These are phyloP conservation scores for Stegophylla sp. DNA, from an alignment of 2,888 invertebrate genomes.

Conservation along the genomic window DNA sequence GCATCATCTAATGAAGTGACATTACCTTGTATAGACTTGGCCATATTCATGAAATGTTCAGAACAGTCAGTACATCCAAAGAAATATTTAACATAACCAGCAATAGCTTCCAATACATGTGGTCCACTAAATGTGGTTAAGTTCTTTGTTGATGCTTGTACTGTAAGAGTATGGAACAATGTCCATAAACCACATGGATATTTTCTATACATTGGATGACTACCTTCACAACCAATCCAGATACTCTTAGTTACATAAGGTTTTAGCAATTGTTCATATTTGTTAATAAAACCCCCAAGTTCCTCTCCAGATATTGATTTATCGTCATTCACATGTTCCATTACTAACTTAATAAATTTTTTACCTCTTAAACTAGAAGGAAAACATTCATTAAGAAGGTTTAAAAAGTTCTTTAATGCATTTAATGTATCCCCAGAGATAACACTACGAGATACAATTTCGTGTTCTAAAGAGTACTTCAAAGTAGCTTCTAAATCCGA, in stretches of 20 bases:
- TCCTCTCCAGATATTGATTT: constrained; percentile 68
- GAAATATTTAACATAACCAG: constrained; percentile 87
- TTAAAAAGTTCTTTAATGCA: constrained; percentile 78
- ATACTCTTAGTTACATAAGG: constrained; percentile 65
- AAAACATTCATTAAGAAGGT: constrained; percentile 77
- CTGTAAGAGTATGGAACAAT: constrained; percentile 89
- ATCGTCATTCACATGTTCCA: constrained; percentile 63
- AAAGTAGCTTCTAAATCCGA: constrained; percentile 87
- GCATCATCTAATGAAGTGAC: constrained; percentile 77
- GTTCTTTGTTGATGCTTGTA: constrained; percentile 71
- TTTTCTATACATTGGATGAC: constrained; percentile 77
- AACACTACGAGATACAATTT: constrained; percentile 75
- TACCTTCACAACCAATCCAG: constrained; percentile 87
- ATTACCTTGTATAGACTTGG: constrained; percentile 74
- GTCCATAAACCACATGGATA: constrained; percentile 96
- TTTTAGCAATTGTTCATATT: constrained; percentile 66
- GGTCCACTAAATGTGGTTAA: constrained; percentile 12
- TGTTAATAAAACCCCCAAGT: constrained; percentile 69
- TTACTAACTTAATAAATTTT: constrained; percentile 68
- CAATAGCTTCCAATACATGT: constrained; percentile 78
- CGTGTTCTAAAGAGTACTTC: constrained; percentile 81
- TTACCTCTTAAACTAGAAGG: constrained; percentile 77
- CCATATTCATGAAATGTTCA: constrained; percentile 87
- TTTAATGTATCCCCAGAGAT: constrained; percentile 76
- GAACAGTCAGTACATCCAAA: constrained; percentile 93